Evolutionary conservation across 2,113 vertebrate species (phyloP).

Genomic region (Phyllostomus hastatus): DNA sequence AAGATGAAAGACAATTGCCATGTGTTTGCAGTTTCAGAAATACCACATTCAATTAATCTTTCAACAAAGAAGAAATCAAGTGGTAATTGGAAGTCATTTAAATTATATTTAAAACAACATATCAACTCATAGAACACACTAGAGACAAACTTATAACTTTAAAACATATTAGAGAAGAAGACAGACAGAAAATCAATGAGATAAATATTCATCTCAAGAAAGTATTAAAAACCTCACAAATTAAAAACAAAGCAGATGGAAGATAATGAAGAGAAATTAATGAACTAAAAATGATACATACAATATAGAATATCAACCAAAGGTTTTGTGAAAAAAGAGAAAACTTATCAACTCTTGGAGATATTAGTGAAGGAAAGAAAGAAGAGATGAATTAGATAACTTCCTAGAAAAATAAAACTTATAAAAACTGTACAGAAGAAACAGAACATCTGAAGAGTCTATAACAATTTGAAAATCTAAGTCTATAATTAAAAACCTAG

Average conservation of each 20-base stretch:
- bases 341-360: not conserved
- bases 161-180: not conserved
- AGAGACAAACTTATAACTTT: not conserved
- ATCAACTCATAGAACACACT: not conserved
- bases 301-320: not conserved
- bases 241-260: not conserved
- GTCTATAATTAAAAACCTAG: not conserved
- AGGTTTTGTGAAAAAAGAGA: not conserved
- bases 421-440: not conserved
- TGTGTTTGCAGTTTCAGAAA: not conserved
- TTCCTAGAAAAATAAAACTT: not conserved
- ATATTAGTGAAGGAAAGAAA: not conserved
- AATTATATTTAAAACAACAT: not conserved
- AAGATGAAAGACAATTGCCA: not conserved
- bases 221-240: not conserved
- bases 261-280: not conserved
- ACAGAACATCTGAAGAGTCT: not conserved
- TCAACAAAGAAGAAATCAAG: not conserved
- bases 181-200: not conserved
- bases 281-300: not conserved
- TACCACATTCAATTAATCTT: not conserved
- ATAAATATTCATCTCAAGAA: not conserved
- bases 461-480: not conserved
- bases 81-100: not conserved
- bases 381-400: not conserved